Evolutionary conservation across 2,113 vertebrate genomes (phyloP), one percentile per base, ranked within the genome.

Genomic region (Chaenocephalus aceratus): DNA sequence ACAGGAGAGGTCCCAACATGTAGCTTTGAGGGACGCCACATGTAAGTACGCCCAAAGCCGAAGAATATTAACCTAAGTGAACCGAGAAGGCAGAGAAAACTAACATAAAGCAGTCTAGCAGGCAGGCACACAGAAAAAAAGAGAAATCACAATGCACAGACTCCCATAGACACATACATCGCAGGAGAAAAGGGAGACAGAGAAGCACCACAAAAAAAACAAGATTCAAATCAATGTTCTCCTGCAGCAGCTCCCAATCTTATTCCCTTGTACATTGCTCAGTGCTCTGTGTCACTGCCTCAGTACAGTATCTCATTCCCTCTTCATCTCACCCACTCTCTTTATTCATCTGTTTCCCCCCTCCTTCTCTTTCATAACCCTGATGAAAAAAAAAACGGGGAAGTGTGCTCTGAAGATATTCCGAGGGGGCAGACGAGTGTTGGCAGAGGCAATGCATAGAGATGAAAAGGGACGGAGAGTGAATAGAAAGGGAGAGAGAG

Each of bases 141-240:
- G 15, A 80, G 78, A 87, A 63, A 77, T 59, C 58, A 75, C 53
- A 44, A 66, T 0, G 16, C 9, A 36, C 70, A 68, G 34, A 64
- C 75, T 51, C 73, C 62, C 53, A 80, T 18, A 62, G 46, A 68
- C 71, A 65, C 26, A 67, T 44, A 73, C 65, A 21, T 3, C 48
- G 54, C 61, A 75, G 41, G 16, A 71, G 58, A 67, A 76, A 13
- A 65, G 6, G 26, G 73, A 66, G 57, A 79, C 48, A 82, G 72
- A 88, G 71, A 77, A 73, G 36, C 61, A 68, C 69, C 30, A 30
- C 7, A 72, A 75, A 85, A 85, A 68, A 89, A 77, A 72, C 75
- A 89, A 75, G 77, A 91, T 88, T 87, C 75, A 89, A 88, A 92
- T 92, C 86, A 89, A 78, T 88, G 75, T 85, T 82, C 86, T 88